These are phyloP conservation scores for Mylabris phalerata DNA, from an alignment of 1,140 invertebrate genomes.

Conservation along the genomic window DNA sequence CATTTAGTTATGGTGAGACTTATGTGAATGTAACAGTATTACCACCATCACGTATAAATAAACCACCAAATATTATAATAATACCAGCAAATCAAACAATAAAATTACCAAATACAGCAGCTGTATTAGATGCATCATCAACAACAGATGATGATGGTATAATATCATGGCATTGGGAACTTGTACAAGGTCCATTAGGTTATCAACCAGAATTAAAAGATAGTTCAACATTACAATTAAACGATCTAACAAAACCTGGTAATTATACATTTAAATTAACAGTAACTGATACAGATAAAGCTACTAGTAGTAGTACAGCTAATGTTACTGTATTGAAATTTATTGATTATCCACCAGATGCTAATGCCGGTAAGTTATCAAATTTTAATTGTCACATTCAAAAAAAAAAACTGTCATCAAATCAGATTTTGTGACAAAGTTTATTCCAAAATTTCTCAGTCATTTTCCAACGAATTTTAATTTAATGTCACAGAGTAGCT, in stretches of 20 bases:
- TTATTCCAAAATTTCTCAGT: too few species aligned
- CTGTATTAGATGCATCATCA: slow-evolving; percentile 78
- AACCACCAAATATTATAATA: slow-evolving; percentile 78
- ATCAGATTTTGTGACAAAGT: too few species aligned
- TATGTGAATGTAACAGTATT: slow-evolving; percentile 88
- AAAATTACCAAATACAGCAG: slow-evolving; percentile 80
- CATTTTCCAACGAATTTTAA: too few species aligned
- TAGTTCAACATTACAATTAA: slow-evolving; percentile 75
- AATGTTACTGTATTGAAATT: slow-evolving; percentile 87
- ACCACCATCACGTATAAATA: slow-evolving; percentile 79
- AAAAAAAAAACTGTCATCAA: too few species aligned
- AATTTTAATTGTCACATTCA: background rate
- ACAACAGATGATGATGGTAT: slow-evolving; percentile 52
- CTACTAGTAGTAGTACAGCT: slow-evolving; percentile 76
- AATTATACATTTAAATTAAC: slow-evolving; percentile 92
- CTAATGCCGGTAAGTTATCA: slow-evolving; percentile 62
- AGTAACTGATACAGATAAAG: slow-evolving; percentile 86
- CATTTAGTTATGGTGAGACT: slow-evolving; percentile 71
- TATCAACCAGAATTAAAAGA: slow-evolving; percentile 74
- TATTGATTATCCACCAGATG: slow-evolving; percentile 89
- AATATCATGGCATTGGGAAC: slow-evolving; percentile 84
- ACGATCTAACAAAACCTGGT: slow-evolving; percentile 74
- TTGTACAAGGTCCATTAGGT: slow-evolving; percentile 68
- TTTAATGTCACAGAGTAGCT: too few species aligned
- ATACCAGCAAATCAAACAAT: slow-evolving; percentile 77